Percentiles rank a stretch among this genome's conserved stretches.
These are phyloP conservation scores for Acrocera orbiculus DNA, from an alignment of 2,888 invertebrate species.

Conservation along the genomic window DNA sequence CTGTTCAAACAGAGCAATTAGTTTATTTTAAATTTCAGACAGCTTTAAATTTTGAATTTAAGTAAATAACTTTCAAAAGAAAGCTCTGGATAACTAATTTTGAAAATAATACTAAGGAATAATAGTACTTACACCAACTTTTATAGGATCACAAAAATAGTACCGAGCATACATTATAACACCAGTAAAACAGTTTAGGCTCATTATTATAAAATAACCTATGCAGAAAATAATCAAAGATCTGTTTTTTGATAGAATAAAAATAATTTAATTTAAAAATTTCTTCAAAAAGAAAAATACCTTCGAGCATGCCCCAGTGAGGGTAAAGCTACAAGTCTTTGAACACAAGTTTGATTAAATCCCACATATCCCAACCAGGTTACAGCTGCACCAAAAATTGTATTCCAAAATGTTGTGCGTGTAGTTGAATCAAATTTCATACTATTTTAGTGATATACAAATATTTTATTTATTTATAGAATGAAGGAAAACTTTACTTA, in stretches of 20 bases:
- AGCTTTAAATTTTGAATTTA: no score
- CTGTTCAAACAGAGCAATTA: no score
- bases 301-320: slow-evolving; percentile 37
- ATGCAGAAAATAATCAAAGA: slow-evolving; percentile 36
- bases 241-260: slow-evolving; percentile 19
- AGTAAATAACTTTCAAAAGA: no score
- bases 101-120: no score
- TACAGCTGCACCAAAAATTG: slow-evolving; percentile 37
- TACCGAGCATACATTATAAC: slow-evolving; percentile 39
- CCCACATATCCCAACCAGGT: slow-evolving; percentile 46
- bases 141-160: slow-evolving; percentile 40
- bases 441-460: slow-evolving; percentile 24
- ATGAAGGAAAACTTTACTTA: no score
- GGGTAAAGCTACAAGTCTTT: slow-evolving; percentile 46
- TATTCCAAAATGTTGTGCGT: slow-evolving; percentile 46
- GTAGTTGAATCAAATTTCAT: slow-evolving; percentile 40
- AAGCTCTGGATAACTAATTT: no score
- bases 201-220: slow-evolving; percentile 37
- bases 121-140: slow-evolving; percentile 25
- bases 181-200: slow-evolving; percentile 40
- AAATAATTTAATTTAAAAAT: not conserved
- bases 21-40: no score
- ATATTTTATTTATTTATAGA: not conserved
- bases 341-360: slow-evolving; percentile 55
- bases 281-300: slow-evolving; percentile 17